phyloP scores from a whole-genome alignment of 2,113 vertebrate genomes.

The Tyto alba region DNA sequence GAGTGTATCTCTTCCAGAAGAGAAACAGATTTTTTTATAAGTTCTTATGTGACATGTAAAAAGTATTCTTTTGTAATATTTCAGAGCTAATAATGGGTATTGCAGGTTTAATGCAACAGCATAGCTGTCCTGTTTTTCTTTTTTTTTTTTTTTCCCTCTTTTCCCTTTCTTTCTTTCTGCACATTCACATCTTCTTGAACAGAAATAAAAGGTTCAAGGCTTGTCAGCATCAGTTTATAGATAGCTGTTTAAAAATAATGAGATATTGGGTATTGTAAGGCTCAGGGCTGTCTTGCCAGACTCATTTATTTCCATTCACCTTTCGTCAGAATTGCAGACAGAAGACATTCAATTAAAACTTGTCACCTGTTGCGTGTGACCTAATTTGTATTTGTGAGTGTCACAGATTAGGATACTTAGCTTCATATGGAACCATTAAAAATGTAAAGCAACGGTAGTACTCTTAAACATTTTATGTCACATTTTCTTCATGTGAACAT shows the following conservation, averaged over 20 bases:
- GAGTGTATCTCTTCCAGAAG: background rate
- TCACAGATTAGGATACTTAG: constrained; percentile 52
- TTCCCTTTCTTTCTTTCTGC: background rate
- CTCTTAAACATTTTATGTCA: background rate
- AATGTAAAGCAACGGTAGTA: background rate
- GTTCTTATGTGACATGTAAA: background rate
- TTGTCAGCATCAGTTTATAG: constrained; percentile 83
- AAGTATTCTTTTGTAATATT: constrained; percentile 48
- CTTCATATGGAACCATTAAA: constrained; percentile 19
- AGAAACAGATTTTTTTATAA: background rate
- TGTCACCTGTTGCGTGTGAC: constrained; percentile 77
- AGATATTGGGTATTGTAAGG: constrained; percentile 82
- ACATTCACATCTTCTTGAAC: constrained; percentile 68
- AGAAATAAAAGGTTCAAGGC: constrained; percentile 81
- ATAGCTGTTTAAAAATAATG: constrained; percentile 86
- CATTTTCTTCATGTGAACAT: background rate
- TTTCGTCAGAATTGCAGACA: constrained; percentile 80
- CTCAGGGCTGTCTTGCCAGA: constrained; percentile 79
- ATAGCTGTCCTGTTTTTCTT: constrained; percentile 8
- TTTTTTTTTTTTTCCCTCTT: background rate
- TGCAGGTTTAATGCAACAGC: constrained; percentile 67
- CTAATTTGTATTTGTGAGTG: constrained; percentile 73
- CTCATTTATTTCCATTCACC: constrained; percentile 82
- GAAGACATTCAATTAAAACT: constrained; percentile 83
- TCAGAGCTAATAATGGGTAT: constrained; percentile 34